phyloP scores from a whole-genome alignment of 2,113 vertebrate species.

The Apodemus speciosus region DNA sequence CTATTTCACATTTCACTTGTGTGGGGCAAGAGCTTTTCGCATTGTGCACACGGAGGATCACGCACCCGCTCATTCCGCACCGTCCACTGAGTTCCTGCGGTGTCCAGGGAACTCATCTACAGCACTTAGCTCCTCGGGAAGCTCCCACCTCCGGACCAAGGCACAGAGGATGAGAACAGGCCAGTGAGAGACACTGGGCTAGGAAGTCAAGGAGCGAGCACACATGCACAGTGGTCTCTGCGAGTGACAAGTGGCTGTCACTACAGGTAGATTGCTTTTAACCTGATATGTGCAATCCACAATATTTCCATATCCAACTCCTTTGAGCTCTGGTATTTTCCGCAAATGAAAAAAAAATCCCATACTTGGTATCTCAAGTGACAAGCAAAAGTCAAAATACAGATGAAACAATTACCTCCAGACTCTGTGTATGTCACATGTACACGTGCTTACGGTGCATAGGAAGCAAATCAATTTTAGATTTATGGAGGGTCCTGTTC shows the following conservation, averaged over 20 bases:
- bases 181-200: not conserved
- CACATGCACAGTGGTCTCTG: fast-evolving
- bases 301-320: not conserved
- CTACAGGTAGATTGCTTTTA: not conserved
- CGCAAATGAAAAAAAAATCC: not conserved
- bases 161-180: not conserved
- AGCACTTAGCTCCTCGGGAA: not conserved
- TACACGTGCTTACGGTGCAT: no score
- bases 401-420: not conserved
- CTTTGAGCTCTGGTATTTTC: not conserved
- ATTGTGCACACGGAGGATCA: not conserved
- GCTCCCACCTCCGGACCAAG: not conserved
- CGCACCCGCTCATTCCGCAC: not conserved
- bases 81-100: fast-evolving
- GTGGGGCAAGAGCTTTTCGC: not conserved
- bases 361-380: not conserved
- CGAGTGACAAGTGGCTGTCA: fast-evolving
- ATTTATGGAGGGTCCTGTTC: not conserved
- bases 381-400: not conserved
- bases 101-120: fast-evolving
- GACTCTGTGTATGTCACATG: no score
- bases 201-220: not conserved
- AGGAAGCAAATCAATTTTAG: not conserved
- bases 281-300: not conserved
- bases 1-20: not conserved